A percentile compares a stretch with the other conserved stretches of the same genome.
Evolutionary conservation across 2,113 vertebrate genomes (phyloP).

Genomic region (Podarcis raffonei): DNA sequence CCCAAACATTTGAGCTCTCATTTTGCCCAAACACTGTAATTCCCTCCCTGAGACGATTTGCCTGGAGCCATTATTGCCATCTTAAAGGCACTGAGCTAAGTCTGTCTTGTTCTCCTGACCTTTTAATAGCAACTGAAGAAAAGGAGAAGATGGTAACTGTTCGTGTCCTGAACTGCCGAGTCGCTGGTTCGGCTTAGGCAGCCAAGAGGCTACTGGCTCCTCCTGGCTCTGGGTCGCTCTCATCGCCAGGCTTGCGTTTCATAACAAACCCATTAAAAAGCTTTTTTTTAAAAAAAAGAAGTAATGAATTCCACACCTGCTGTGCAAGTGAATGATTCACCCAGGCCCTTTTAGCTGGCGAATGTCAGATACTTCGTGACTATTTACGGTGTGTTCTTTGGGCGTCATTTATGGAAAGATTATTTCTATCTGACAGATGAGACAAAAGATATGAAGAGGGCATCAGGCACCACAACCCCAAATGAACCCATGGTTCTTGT

Average conservation of each 20-base stretch:
- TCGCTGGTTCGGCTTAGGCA: neutral
- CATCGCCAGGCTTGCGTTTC: neutral
- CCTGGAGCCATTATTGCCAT: neutral
- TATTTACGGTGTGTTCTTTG: constrained; percentile 12
- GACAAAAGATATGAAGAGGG: neutral
- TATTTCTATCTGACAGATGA: constrained; percentile 11
- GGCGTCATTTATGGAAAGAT: constrained; percentile 4
- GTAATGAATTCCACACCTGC: constrained; percentile 18
- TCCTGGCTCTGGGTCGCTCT: neutral
- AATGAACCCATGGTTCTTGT: neutral
- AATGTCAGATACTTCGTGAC: constrained; percentile 10
- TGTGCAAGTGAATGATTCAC: constrained; percentile 18
- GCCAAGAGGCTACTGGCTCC: neutral
- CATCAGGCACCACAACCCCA: neutral
- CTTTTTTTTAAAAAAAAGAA: neutral
- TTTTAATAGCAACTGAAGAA: neutral
- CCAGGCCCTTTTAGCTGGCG: neutral
- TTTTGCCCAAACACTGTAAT: neutral
- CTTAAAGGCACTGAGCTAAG: neutral
- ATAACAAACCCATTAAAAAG: constrained; percentile 7
- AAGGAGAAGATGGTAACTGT: no score
- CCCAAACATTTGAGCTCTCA: no score
- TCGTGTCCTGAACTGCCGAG: neutral
- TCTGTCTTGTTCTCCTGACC: neutral
- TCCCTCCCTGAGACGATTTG: neutral